Evolutionary conservation across 2,888 invertebrate genomes (phyloP).

Genomic region (Trissoscelio sp.): DNA sequence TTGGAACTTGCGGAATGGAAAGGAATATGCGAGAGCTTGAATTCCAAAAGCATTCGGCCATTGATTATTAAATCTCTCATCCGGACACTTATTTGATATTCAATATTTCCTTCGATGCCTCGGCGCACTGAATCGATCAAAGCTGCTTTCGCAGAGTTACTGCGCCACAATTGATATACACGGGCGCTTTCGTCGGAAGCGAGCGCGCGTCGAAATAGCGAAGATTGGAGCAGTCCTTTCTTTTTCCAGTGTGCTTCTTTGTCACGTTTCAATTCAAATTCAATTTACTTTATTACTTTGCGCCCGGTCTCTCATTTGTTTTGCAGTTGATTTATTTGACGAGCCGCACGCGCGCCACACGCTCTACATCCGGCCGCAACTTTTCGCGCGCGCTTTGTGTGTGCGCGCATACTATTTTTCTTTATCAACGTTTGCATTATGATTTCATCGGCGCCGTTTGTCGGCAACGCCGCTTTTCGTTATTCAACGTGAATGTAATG

Average conservation of each 20-base stretch:
- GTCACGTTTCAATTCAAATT: slow-evolving; percentile 67
- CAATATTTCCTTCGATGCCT: slow-evolving; percentile 66
- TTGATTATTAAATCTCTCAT: slow-evolving; percentile 70
- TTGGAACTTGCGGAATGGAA: slow-evolving; percentile 61
- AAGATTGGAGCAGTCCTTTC: slow-evolving; percentile 51
- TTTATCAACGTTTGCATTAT: slow-evolving; percentile 32
- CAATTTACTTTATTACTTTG: slow-evolving; percentile 62
- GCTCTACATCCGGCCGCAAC: not conserved
- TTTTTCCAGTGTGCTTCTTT: slow-evolving; percentile 59
- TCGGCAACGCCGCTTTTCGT: not conserved
- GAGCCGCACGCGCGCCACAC: slow-evolving; percentile 16
- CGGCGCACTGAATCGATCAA: slow-evolving; percentile 53
- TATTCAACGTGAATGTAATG: slow-evolving; percentile 9
- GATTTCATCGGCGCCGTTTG: slow-evolving; percentile 5
- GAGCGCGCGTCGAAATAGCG: slow-evolving; percentile 31
- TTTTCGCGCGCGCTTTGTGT: slow-evolving; percentile 5
- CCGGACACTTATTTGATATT: slow-evolving; percentile 69
- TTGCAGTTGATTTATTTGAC: slow-evolving; percentile 50
- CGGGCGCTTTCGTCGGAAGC: slow-evolving; percentile 9
- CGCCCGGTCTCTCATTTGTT: slow-evolving; percentile 52
- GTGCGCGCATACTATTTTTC: slow-evolving; percentile 4
- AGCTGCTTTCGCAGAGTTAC: slow-evolving; percentile 57
- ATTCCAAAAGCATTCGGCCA: slow-evolving; percentile 65
- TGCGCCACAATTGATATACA: slow-evolving; percentile 36
- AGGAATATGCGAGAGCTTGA: slow-evolving; percentile 53